A percentile compares a stretch with the other conserved stretches of the same genome.
Conservation (phyloP, 2,797 vertebrate species). For the Loriculus beryllinus region DNA sequence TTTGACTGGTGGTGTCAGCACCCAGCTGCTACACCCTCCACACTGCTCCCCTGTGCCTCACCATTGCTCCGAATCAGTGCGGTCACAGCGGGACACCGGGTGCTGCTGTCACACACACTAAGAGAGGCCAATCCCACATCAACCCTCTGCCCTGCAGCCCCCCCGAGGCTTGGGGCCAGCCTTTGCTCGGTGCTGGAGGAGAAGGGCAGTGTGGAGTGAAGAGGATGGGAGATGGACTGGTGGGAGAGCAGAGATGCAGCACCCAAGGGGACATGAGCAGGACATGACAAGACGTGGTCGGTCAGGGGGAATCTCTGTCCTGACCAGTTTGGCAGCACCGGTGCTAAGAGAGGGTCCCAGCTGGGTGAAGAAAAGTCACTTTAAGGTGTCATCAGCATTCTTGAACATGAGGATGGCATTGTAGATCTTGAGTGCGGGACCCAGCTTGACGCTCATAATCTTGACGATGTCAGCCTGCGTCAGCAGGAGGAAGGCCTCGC, state of each 20-base stretch:
- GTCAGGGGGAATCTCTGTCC: constrained; percentile 14
- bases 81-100: neutral
- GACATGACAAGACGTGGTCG: constrained; percentile 9
- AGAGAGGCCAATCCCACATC: neutral
- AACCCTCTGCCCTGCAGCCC: neutral
- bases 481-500: constrained; percentile 94
- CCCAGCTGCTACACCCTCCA: neutral
- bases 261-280: neutral
- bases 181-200: neutral
- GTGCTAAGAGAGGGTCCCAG: neutral
- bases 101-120: fast-evolving
- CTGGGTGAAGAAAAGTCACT: constrained; percentile 75
- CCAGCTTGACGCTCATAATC: constrained; percentile 97
- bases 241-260: neutral
- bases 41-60: neutral
- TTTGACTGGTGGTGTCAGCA: neutral
- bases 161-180: neutral
- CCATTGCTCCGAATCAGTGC: fast-evolving
- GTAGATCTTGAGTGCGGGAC: constrained; percentile 97
- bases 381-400: constrained; percentile 91
- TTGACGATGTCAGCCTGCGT: constrained; percentile 98
- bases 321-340: constrained; percentile 43
- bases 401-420: constrained; percentile 98
- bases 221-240: neutral
- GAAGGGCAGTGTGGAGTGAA: neutral